phyloP scores from a whole-genome alignment of 1,140 invertebrate species.

The Drosophila quadrilineata region DNA sequence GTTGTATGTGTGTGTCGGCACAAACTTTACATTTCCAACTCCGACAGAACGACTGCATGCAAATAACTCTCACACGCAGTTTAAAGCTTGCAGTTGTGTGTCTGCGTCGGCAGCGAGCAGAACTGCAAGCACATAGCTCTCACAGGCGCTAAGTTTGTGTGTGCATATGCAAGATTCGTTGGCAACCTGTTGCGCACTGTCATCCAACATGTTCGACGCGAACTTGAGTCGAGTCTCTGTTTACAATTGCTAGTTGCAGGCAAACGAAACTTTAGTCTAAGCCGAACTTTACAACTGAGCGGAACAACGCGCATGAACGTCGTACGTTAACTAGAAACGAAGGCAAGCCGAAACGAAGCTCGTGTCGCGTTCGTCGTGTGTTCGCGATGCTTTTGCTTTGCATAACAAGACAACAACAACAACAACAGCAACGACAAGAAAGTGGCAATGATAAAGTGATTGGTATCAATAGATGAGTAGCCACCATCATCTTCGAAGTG shows the following conservation, averaged over 20 bases:
- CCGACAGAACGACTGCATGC: too few relatives aligned
- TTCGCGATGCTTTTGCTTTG: constrained; percentile 34
- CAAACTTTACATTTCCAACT: too few relatives aligned
- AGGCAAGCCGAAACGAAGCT: neutral
- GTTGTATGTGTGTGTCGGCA: too few relatives aligned
- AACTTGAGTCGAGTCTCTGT: neutral
- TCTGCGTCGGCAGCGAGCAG: too few relatives aligned
- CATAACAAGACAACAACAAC: too few relatives aligned
- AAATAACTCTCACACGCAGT: too few relatives aligned
- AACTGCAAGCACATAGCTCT: too few relatives aligned
- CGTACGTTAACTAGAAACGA: neutral
- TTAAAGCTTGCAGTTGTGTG: too few relatives aligned
- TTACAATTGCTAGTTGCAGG: neutral
- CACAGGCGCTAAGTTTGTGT: too few relatives aligned
- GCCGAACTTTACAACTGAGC: constrained; percentile 31
- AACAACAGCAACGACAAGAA: constrained; percentile 12
- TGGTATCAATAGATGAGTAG: constrained; percentile 33
- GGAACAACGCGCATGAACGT: constrained; percentile 14
- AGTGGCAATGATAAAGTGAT: constrained; percentile 13
- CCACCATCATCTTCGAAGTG: too few relatives aligned
- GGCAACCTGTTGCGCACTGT: neutral
- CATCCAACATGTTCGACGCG: constrained; percentile 28
- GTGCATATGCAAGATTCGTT: too few relatives aligned
- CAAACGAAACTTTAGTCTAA: constrained; percentile 34
- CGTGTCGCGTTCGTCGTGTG: neutral